These are phyloP conservation scores for Fregetta grallaria DNA, from an alignment of 2,113 vertebrate genomes.

Conservation along the genomic window DNA sequence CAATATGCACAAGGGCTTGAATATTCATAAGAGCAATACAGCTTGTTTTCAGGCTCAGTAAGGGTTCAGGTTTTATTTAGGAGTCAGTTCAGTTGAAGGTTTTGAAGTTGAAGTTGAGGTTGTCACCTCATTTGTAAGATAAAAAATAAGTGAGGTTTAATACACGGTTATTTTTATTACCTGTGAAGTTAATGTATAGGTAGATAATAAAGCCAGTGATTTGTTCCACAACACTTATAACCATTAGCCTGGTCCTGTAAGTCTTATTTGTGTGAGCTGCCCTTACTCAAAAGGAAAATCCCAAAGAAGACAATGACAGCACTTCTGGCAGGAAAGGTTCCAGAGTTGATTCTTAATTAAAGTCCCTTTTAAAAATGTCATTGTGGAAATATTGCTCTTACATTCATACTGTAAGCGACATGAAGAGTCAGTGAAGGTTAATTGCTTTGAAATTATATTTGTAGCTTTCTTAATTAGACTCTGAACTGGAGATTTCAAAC, in stretches of 20 bases:
- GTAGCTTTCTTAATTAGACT: slow-evolving; percentile 48
- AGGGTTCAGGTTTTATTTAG: not conserved
- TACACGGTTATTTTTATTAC: not conserved
- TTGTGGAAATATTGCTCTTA: slow-evolving; percentile 12
- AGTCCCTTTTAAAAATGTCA: not conserved
- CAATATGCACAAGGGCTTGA: not conserved
- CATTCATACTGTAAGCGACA: not conserved
- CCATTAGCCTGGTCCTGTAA: not conserved
- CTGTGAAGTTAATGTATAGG: not conserved
- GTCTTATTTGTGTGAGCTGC: not conserved
- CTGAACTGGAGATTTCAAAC: slow-evolving; percentile 41
- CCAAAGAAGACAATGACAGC: not conserved
- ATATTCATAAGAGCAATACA: not conserved
- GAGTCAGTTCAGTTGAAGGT: not conserved
- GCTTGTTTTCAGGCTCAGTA: not conserved
- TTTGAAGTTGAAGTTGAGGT: not conserved
- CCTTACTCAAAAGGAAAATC: not conserved
- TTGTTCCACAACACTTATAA: not conserved
- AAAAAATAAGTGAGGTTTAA: not conserved
- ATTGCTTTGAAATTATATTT: slow-evolving; percentile 47
- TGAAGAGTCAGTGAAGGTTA: slow-evolving; percentile 31
- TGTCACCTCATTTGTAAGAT: not conserved
- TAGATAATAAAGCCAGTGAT: not conserved
- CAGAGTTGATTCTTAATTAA: not conserved
- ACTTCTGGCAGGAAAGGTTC: not conserved